These are phyloP conservation scores for Eulemur rufifrons DNA, from an alignment of 2,113 vertebrate species.

Conservation along the genomic window DNA sequence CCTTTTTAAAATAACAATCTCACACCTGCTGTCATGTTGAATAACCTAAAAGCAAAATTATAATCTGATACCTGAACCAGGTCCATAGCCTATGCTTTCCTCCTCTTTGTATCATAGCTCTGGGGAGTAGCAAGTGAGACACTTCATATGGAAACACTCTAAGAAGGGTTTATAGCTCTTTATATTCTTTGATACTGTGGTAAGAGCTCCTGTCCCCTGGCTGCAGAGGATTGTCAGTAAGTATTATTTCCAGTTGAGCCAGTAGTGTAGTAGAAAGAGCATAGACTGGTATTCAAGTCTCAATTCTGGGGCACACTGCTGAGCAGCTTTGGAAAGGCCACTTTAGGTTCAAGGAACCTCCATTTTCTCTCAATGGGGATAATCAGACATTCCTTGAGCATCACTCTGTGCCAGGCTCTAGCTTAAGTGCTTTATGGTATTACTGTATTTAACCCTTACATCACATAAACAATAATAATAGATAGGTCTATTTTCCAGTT, in stretches of 20 bases:
- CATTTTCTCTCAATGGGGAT: not conserved
- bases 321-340: not conserved
- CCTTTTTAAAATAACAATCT: not conserved
- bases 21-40: not conserved
- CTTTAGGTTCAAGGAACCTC: not conserved
- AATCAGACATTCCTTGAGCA: not conserved
- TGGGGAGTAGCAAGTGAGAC: not conserved
- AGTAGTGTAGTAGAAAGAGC: not conserved
- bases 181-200: not conserved
- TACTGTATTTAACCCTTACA: not conserved
- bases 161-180: not conserved
- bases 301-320: not conserved
- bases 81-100: not conserved
- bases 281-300: not conserved
- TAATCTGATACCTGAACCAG: not conserved
- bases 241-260: not conserved
- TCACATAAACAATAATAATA: not conserved
- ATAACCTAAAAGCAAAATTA: constrained; percentile 4
- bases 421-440: not conserved
- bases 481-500: not conserved
- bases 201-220: not conserved
- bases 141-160: not conserved
- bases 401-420: not conserved
- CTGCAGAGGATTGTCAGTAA: not conserved
- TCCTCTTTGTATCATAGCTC: not conserved